phyloP scores from a whole-genome alignment of 2,888 invertebrate species.

The Drosophila niveifrons region DNA sequence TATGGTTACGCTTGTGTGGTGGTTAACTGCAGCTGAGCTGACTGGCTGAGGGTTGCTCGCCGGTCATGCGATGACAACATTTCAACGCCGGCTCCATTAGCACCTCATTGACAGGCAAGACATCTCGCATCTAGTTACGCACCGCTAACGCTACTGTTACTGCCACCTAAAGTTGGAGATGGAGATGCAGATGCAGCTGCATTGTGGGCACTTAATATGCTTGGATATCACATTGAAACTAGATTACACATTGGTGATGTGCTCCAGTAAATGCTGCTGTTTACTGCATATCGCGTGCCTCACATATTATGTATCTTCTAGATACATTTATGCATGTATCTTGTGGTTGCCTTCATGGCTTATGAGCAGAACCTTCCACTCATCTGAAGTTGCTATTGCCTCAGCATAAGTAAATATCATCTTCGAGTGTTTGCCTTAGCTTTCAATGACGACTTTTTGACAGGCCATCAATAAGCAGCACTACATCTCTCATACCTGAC shows the following conservation, averaged over 20 bases:
- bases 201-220: conserved; percentile 6
- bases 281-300: conserved; percentile 68
- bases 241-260: conserved; percentile 53
- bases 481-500: conserved; percentile 48
- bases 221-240: conserved; percentile 35
- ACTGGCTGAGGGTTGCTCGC: conserved; percentile 17
- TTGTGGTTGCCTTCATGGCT: conserved; percentile 49
- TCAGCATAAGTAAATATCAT: conserved; percentile 36
- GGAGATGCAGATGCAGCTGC: neutral
- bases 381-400: conserved; percentile 19
- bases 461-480: conserved; percentile 65
- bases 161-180: neutral
- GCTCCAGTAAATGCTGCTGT: conserved; percentile 61
- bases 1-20: conserved; percentile 32
- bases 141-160: conserved; percentile 12
- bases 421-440: conserved; percentile 57
- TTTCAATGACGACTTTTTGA: conserved; percentile 58
- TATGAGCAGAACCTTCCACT: conserved; percentile 34
- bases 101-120: conserved; percentile 75
- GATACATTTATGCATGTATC: conserved; percentile 55
- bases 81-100: conserved; percentile 69
- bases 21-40: neutral
- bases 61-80: conserved; percentile 52
- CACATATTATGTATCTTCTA: conserved; percentile 57
- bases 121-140: conserved; percentile 70